Evolutionary conservation across 2,797 vertebrate species (phyloP).

Genomic region (Neosilurus hyrtlii): DNA sequence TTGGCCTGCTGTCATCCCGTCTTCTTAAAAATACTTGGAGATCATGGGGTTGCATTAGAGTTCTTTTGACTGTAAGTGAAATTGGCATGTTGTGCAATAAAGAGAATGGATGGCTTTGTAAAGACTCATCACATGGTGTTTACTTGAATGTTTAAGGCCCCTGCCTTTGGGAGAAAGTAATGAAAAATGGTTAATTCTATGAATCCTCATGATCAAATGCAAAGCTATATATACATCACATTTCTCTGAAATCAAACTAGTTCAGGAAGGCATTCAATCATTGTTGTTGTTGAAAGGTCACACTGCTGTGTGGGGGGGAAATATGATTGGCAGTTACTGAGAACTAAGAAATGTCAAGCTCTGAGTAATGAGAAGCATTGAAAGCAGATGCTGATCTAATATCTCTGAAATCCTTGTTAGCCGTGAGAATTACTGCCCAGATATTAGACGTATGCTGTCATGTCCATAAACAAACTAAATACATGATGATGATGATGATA

Average conservation of each 20-base stretch:
- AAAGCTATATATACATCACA: not conserved
- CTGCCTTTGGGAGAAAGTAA: not conserved
- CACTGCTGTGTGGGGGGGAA: not conserved
- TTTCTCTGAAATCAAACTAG: constrained; percentile 16
- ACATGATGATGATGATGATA: not conserved
- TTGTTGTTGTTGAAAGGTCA: not conserved
- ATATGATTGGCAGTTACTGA: not conserved
- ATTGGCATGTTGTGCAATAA: constrained; percentile 62
- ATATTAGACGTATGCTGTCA: constrained; percentile 19
- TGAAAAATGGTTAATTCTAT: constrained; percentile 1
- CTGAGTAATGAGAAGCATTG: not conserved
- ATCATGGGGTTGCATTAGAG: constrained; percentile 58
- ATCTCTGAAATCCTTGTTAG: constrained; percentile 4
- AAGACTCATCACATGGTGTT: not conserved
- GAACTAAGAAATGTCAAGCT: not conserved
- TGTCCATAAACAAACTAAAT: constrained; percentile 19
- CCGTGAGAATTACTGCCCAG: not conserved
- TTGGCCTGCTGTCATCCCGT: constrained; percentile 54
- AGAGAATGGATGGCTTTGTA: constrained; percentile 57
- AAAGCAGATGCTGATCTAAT: constrained; percentile 6
- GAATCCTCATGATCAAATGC: constrained; percentile 12
- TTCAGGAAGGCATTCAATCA: not conserved
- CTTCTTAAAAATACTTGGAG: constrained; percentile 44
- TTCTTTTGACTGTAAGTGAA: constrained; percentile 60
- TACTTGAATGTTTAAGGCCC: constrained; percentile 1